Evolutionary conservation across 1,140 invertebrate species (phyloP).

Genomic region (Bursaphelenchus mucronatus): DNA sequence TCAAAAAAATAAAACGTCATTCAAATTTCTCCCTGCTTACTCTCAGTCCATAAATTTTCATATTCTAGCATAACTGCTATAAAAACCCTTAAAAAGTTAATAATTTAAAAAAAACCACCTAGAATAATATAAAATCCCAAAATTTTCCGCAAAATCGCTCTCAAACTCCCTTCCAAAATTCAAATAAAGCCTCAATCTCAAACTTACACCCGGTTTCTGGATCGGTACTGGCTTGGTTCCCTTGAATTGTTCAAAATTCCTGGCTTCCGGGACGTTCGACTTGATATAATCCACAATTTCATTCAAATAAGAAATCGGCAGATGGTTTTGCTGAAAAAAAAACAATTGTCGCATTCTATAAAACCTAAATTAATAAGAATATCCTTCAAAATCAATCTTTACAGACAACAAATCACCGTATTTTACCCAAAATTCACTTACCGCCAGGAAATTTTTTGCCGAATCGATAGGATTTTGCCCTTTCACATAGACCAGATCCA

Average conservation of each 20-base stretch:
- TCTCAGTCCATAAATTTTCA: too few species aligned
- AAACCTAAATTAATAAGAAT: too few species aligned
- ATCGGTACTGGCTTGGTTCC: constrained; percentile 68
- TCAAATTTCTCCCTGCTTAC: too few species aligned
- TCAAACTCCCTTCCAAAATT: constrained; percentile 18
- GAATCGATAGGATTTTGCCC: constrained; percentile 69
- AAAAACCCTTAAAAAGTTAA: too few species aligned
- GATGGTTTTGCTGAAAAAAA: constrained; percentile 30
- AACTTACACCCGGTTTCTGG: constrained; percentile 58
- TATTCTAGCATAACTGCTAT: too few species aligned
- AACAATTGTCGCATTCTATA: too few species aligned
- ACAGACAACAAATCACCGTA: too few species aligned
- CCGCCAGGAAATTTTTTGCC: constrained; percentile 71
- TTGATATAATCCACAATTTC: constrained; percentile 47
- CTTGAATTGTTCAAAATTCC: constrained; percentile 52
- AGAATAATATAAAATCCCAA: constrained; percentile 2
- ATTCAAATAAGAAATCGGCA: constrained; percentile 35
- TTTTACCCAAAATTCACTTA: too few species aligned
- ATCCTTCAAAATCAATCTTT: too few species aligned
- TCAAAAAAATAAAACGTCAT: too few species aligned
- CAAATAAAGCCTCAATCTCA: constrained; percentile 4
- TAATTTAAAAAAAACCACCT: too few species aligned
- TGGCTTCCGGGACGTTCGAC: constrained; percentile 36
- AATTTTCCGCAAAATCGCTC: constrained; percentile 21
- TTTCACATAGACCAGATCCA: constrained; percentile 88